These are phyloP conservation scores for Bombus terrestris DNA, from an alignment of 1,140 invertebrate species.

Conservation along the genomic window DNA sequence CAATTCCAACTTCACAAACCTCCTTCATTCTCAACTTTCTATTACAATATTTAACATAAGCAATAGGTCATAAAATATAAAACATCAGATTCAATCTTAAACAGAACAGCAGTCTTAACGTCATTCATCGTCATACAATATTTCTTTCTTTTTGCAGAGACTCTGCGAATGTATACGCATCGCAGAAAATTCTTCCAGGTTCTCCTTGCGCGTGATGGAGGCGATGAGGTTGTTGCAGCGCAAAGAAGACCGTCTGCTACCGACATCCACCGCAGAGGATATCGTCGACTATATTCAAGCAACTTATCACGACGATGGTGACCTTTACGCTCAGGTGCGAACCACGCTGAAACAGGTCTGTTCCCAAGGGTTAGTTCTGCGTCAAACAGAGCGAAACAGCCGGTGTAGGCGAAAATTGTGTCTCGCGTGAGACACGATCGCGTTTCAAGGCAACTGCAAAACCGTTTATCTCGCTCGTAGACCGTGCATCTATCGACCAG, in stretches of 20 bases:
- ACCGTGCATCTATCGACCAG: conserved; percentile 56
- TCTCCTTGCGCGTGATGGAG: conserved; percentile 70
- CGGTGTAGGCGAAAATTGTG: conserved; percentile 40
- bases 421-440: conserved; percentile 57
- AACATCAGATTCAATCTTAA: too few species aligned
- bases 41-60: neutral
- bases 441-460: conserved; percentile 59
- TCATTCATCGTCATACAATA: neutral
- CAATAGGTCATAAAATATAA: too few species aligned
- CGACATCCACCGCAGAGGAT: conserved; percentile 53
- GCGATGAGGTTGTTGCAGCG: conserved; percentile 65
- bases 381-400: conserved; percentile 23
- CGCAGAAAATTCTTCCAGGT: conserved; percentile 60
- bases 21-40: neutral
- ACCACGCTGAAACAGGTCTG: conserved; percentile 65
- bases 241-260: conserved; percentile 7
- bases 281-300: conserved; percentile 63
- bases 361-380: conserved; percentile 70
- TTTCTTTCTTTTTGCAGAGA: conserved; percentile 7
- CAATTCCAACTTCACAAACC: neutral
- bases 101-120: too few species aligned
- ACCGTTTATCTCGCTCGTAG: conserved; percentile 54
- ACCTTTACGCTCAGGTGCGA: conserved; percentile 72
- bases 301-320: conserved; percentile 67
- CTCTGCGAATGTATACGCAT: conserved; percentile 15